Conservation (phyloP, 2,888 invertebrate species). For the Scrobipalpa costella region DNA sequence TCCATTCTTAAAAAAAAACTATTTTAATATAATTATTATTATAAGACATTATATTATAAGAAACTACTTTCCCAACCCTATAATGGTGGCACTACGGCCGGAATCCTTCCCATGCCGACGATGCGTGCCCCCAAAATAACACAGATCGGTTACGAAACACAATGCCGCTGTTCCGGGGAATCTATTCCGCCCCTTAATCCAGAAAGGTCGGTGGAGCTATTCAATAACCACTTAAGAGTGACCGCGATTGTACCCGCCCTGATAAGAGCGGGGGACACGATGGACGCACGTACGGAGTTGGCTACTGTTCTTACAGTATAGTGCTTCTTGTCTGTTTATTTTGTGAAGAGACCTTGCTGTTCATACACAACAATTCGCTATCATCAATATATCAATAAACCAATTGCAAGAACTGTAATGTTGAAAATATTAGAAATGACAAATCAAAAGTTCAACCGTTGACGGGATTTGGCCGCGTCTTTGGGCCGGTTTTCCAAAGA, state of each 20-base stretch:
- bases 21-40: no score
- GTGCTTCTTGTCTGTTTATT: background rate
- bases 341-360: no score
- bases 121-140: constrained; percentile 45
- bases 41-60: no score
- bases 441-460: no score
- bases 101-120: constrained; percentile 41
- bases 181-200: constrained; percentile 68
- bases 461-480: no score
- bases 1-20: no score
- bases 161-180: constrained; percentile 56
- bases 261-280: constrained; percentile 52
- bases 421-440: no score
- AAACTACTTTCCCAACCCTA: background rate
- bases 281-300: constrained; percentile 37
- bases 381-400: no score
- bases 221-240: constrained; percentile 74
- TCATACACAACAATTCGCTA: no score
- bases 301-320: constrained; percentile 23
- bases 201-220: constrained; percentile 70
- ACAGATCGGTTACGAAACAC: constrained; percentile 63
- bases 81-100: constrained; percentile 32
- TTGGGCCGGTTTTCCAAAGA: no score
- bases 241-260: constrained; percentile 58
- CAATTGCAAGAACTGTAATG: background rate